These are phyloP conservation scores for Aspidiotus rigidus DNA, from an alignment of 2,888 invertebrate genomes.

Conservation along the genomic window DNA sequence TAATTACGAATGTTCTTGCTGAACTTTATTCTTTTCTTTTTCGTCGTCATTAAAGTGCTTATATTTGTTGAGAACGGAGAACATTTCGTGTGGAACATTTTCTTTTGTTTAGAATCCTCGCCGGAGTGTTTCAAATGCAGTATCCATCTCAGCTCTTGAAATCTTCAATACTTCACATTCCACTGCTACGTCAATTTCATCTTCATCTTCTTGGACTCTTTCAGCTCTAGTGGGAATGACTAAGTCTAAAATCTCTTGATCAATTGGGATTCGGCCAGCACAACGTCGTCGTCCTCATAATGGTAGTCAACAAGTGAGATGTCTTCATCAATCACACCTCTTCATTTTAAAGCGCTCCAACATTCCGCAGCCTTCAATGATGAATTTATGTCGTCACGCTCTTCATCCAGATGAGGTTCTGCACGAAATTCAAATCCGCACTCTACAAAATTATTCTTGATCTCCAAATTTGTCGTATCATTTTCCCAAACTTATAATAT, in stretches of 20 bases:
- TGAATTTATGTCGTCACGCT: neutral
- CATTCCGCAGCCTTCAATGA: neutral
- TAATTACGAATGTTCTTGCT: neutral
- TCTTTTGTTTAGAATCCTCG: neutral
- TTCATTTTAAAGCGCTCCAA: neutral
- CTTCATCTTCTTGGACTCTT: neutral
- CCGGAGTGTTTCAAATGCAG: neutral
- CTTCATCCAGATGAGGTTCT: conserved; percentile 1
- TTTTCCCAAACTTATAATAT: neutral
- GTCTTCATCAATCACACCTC: neutral
- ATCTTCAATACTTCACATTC: neutral
- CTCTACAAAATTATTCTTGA: neutral
- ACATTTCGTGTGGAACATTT: neutral
- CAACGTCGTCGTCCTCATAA: too few relatives aligned
- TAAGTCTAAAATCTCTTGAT: neutral
- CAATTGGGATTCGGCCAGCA: neutral
- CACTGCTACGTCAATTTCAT: neutral
- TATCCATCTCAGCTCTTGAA: neutral
- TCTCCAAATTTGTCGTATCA: neutral
- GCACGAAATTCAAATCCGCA: neutral
- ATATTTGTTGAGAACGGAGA: neutral
- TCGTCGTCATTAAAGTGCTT: neutral
- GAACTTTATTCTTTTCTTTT: neutral
- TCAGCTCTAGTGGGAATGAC: neutral
- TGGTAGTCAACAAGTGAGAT: too few relatives aligned